Evolutionary conservation across 2,888 invertebrate genomes (phyloP), one percentile per base, ranked within the genome.

Genomic region (Octonoba sinensis): DNA sequence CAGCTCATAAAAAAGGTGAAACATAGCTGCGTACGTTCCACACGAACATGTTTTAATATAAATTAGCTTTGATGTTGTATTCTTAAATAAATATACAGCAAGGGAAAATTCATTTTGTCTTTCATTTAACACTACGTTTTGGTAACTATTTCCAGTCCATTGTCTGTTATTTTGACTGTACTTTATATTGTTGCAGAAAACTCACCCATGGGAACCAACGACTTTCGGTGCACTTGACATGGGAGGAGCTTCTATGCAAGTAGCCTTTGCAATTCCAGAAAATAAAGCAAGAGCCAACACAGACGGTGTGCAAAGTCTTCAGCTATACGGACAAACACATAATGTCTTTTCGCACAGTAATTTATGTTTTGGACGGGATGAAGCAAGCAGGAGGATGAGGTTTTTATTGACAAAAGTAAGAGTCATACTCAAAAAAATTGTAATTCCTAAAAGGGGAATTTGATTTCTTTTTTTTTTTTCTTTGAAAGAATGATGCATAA

Each of bases 231-330:
- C 85, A 89, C 85, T 91, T 59, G 91, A 91, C 85, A 86, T 91
- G 85, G 91, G 91, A 22, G 91, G 90, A 44, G 90, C 90, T 0
- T 90, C 90, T 0, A 89, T 90, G n/a, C 90, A 91, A 86, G 88
- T 90, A 6, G 87, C 90, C 0, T 89, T 89, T 86, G 86, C 87
- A 65, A 84, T 87, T 20, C 86, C 88, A 11, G 44, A 66, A 22
- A 24, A 47, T 15, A 65, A 74, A n/a, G 56, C 22, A 4, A 24
- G 66, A 13, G 54, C 44, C 27, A 22, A 54, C 70, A 16, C 12
- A 20, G 0, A 46, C 4, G 71, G 76, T 11, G 54, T 86, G 11
- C 83, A 85, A 18, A n/a, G n/a, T 3, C 83, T 90, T 0, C 82
- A 85, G 12, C 84, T 90, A 27, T 91, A 88, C 85, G 90, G 89